Evolutionary conservation across 2,888 invertebrate species (phyloP), one percentile per base, ranked within the genome.

Genomic region (Horisme vitalbata): DNA sequence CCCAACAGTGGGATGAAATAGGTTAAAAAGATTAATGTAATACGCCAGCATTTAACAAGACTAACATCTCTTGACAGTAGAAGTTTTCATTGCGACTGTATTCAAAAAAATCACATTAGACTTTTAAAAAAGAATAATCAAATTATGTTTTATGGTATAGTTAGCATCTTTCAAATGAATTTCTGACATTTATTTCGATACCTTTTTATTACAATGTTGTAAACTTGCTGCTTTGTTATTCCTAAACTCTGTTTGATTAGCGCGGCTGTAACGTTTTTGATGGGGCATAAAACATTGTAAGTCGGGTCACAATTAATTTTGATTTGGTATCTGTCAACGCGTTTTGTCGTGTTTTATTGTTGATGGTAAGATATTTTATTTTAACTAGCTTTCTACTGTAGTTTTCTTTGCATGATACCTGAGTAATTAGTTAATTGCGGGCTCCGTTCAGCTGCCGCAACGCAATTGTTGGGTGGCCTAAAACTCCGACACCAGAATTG

Each of bases 161-260:
- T 80, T 73, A 78, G 68, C 68, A 55, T 56, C 60, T 45, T 63
- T 66, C 66, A 63, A 70, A 68, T 68, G 65, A 68, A 67, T 63
- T 59, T 9, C 28, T 31, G 27, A 43, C 27, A 34, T 50, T 52
- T 45, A 55, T 51, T 30, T 31, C 10, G 12, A 30, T 41, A 15
- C 28, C 12, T 35, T 23, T 45, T 55, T 49, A 54, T 33, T 38
- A 11, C 49, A 27, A 35, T 10, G 39, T 45, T 46, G 36, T 45
- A 47, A 44, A 37, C 31, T 33, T n/a, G 35, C 23, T 8, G 14
- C 24, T 51, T 56, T 48, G 45, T 51, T 38, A 37, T 45, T 52
- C 30, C 31, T 26, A 41, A 27, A 18, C 34, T 28, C 33, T 34
- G 28, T 52, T 52, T 51, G 46, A 48, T 50, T 48, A 51, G 45